These are phyloP conservation scores for Standfussiana lucernea DNA, from an alignment of 2,888 invertebrate genomes.

Conservation along the genomic window DNA sequence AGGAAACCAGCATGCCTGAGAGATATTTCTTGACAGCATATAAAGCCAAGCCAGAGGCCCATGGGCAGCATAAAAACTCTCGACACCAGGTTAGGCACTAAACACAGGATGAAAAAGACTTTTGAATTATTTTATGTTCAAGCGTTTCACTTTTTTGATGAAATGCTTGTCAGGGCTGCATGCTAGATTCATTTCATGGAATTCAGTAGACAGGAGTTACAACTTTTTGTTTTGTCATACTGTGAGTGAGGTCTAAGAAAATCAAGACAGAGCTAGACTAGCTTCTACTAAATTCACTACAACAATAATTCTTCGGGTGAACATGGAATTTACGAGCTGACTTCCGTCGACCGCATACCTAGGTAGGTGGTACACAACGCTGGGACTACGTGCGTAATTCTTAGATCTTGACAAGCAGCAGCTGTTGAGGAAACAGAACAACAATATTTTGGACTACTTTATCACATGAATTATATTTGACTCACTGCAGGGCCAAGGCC, in stretches of 20 bases:
- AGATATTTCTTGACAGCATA: too few relatives aligned
- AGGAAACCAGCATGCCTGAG: too few relatives aligned
- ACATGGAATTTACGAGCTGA: constrained; percentile 44
- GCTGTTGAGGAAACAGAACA: constrained; percentile 12
- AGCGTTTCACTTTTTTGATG: not conserved
- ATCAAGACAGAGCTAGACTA: constrained; percentile 2
- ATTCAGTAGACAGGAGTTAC: not conserved
- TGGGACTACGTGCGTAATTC: not conserved
- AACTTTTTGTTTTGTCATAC: not conserved
- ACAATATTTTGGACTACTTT: not conserved
- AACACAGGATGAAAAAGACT: too few relatives aligned
- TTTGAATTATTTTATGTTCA: not conserved
- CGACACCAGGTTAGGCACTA: too few relatives aligned
- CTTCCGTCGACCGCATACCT: constrained; percentile 12
- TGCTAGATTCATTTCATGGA: not conserved
- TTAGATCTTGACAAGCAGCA: not conserved
- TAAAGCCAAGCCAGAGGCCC: too few relatives aligned
- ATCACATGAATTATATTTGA: not conserved
- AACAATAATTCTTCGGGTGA: constrained; percentile 41
- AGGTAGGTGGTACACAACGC: not conserved
- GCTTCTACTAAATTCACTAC: constrained; percentile 23
- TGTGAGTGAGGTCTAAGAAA: constrained; percentile 17
- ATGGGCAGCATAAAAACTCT: too few relatives aligned
- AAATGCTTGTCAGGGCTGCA: too few relatives aligned
- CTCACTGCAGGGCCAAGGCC: not conserved